Base-by-base conservation (phyloP, 2,113 vertebrate genomes). In the Pterocles orientalis region DNA sequence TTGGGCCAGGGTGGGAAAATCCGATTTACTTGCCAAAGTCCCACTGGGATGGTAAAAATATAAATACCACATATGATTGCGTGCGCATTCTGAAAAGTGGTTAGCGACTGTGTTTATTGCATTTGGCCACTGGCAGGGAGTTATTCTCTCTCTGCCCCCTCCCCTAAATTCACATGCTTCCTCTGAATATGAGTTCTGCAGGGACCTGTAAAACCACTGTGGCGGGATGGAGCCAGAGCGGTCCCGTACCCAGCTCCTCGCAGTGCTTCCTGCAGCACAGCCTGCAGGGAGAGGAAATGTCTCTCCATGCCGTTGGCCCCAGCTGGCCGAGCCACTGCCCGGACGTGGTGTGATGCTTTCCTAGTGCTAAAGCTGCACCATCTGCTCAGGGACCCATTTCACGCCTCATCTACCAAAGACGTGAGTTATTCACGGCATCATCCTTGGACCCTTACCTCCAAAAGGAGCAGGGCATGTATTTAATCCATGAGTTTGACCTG, bases 1-100 rank as follows among this genome's bases (percentile, higher is more conserved):
- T 69, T 95, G 93, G 81, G 60, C 64, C 91, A 89, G 76, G 39
- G 53, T 28, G 86, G 84, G 84, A 80, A 95, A 92, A 85, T 53
- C 5, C 1, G 9, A 79, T 87, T 85, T 56, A 76, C 39, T 82
- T 82, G 77, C 69, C 84, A 15, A 76, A 43, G 24, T 76, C 86
- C 70, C 81, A 9, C 15, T 4, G 3, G 81, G 57, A 29, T 87
- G 84, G 45, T 92, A 72, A 94, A 91, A 72, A 33, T 20, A 18
- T 12, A 91, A 92, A 73, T 64, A 36, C 33, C 73, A 71, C 73
- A 16, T 61, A 43, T 57, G 13, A 43, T 73, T 31, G n/a, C n/a
- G 68, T 86, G 91, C 36, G 86, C 34, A 15, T 75, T 77, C 77
- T 75, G 53, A 81, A 17, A 45, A 29, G 56, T 6, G 65, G 48